Evolutionary conservation across 2,888 invertebrate species (phyloP), one percentile per base, ranked within the genome.

Genomic region (Apamea sordens): DNA sequence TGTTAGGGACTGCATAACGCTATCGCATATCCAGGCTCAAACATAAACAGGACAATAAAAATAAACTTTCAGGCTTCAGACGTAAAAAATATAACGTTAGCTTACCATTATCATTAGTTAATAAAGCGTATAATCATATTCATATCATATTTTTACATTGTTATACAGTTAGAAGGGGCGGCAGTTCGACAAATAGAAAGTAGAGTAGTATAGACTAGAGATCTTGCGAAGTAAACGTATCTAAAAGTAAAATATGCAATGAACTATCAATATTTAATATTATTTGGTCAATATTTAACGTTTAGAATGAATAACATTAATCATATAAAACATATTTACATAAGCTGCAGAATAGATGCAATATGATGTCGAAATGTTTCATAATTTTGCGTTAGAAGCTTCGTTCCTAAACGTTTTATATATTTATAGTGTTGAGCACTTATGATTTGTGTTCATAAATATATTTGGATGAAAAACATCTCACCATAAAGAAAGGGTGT

Each of bases 11-110:
- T 90, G 93, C 92, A 88, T 83, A 92, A 92, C 90, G 91, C 91
- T 92, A 91, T 91, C 89, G 91, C 92, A 93, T 91, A 91, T 94
- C 94, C 94, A 93, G 93, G 92, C 93, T 93, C 93, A 95, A 94
- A 94, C 91, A 92, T 92, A 94, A 93, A 87, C 86, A 87, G 87
- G 86, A 86, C 86, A 85, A 85, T 86, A 89, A 88, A 90, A 90
- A 91, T 86, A 90, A 91, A 91, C 84, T 75, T 84, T 84, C 88
- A 73, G 84, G 87, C 87, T 90, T 90, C 86, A 90, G 88, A 90
- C 83, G 53, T 77, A 74, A 36, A 85, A 71, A 82, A 76, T 69
- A 73, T 79, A 83, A 80, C 1, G 36, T 85, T 80, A 84, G 79
- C 82, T 84, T 81, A 79, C 79, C 69, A 89, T 76, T 82, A 82